Evolutionary conservation across 2,888 invertebrate species (phyloP).

Genomic region (Acleris literana): DNA sequence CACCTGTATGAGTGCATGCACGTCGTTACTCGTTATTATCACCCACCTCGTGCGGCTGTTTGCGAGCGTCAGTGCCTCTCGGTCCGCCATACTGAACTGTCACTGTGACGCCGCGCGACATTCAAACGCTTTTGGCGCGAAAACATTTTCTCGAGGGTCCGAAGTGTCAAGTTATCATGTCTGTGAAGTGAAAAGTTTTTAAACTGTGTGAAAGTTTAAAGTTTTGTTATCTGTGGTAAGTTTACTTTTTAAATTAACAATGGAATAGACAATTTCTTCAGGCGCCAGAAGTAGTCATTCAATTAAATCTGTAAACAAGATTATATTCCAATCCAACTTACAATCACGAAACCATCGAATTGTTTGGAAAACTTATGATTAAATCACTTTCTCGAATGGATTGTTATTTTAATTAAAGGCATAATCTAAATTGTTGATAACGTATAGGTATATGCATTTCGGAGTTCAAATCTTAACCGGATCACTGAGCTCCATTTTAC

Average conservation of each 20-base stretch:
- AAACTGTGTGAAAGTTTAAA: background rate
- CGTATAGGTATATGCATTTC: too few species aligned
- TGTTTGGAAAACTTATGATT: too few species aligned
- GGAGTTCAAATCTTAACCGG: too few species aligned
- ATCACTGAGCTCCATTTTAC: too few species aligned
- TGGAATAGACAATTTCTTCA: too few species aligned
- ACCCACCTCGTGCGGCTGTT: conserved; percentile 37
- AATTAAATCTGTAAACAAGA: too few species aligned
- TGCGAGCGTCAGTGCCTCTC: conserved; percentile 47
- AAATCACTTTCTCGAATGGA: too few species aligned
- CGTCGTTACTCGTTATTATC: conserved; percentile 40
- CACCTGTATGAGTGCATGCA: conserved; percentile 12
- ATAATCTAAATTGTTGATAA: too few species aligned
- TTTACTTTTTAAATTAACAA: background rate
- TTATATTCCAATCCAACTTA: too few species aligned
- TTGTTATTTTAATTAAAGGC: too few species aligned
- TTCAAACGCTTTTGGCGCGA: conserved; percentile 47
- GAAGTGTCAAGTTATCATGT: conserved; percentile 13
- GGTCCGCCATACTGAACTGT: conserved; percentile 49
- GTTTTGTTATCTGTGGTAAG: conserved; percentile 2
- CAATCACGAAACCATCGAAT: too few species aligned
- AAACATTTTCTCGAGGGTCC: conserved; percentile 28
- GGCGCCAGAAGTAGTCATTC: too few species aligned
- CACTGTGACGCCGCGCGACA: conserved; percentile 47
- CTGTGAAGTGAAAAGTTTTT: conserved; percentile 21